Percentiles rank a stretch among this genome's conserved stretches.
These are phyloP conservation scores for Potorous gilbertii DNA, from an alignment of 2,797 vertebrate species.

Conservation along the genomic window DNA sequence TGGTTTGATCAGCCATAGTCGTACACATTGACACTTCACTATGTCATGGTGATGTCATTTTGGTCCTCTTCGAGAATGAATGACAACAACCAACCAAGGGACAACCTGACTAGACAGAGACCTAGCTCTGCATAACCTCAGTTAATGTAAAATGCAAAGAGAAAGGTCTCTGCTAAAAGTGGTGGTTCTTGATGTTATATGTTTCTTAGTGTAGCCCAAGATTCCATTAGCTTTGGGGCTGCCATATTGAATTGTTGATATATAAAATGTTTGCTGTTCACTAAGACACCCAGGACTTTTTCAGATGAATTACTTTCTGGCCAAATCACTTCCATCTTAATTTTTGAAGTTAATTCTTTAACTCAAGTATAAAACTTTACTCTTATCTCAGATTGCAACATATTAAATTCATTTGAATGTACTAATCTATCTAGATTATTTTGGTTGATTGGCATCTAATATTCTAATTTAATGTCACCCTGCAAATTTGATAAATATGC, in stretches of 20 bases:
- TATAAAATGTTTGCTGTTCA: not conserved
- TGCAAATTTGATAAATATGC: not conserved
- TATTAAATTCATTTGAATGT: not conserved
- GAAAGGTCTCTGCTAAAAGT: not conserved
- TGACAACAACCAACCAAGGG: not conserved
- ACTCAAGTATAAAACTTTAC: not conserved
- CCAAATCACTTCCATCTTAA: not conserved
- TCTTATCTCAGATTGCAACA: not conserved
- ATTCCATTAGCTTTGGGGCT: not conserved
- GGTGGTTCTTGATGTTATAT: not conserved
- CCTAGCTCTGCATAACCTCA: not conserved
- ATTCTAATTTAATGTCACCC: not conserved
- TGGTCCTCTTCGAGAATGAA: no score
- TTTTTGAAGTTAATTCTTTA: not conserved
- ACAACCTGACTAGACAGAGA: not conserved
- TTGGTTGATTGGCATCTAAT: not conserved
- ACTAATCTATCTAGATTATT: not conserved
- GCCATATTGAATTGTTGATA: not conserved
- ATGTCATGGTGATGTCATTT: no score
- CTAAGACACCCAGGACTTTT: not conserved
- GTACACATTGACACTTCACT: no score
- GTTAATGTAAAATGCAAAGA: not conserved
- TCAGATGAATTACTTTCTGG: not conserved
- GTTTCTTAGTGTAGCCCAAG: not conserved
- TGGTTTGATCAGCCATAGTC: no score